A percentile compares a stretch with the other conserved stretches of the same genome.
Conservation (phyloP, 1,140 invertebrate genomes). For the Archivesica marissinica region DNA sequence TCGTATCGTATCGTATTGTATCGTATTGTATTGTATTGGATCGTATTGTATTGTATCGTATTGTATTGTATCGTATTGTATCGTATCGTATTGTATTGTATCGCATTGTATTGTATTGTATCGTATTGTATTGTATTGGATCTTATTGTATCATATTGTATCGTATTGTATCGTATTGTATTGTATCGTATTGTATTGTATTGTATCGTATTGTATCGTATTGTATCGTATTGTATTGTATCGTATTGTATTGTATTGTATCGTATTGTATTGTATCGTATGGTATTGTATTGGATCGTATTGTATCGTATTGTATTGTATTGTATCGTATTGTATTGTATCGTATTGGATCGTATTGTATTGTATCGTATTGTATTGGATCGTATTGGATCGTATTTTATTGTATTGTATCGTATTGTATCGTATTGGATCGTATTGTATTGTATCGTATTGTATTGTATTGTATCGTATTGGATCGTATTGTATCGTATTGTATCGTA, state of each 20-base stretch:
- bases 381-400: too few species aligned
- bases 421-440: too few species aligned
- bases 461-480: too few species aligned
- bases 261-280: too few species aligned
- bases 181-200: conserved; percentile 15
- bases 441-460: conserved; percentile 11
- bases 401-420: too few species aligned
- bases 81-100: neutral
- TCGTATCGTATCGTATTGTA: conserved; percentile 14
- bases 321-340: conserved; percentile 22
- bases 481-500: too few species aligned
- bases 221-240: conserved; percentile 15
- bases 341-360: too few species aligned
- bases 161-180: conserved; percentile 16
- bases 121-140: too few species aligned
- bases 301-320: conserved; percentile 7
- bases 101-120: neutral
- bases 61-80: conserved; percentile 2
- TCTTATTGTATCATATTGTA: neutral
- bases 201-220: conserved; percentile 19
- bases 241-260: conserved; percentile 4
- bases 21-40: conserved; percentile 29
- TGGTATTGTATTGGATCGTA: too few species aligned
- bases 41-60: conserved; percentile 16
- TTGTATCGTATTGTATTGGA: too few species aligned